Evolutionary conservation across 2,888 invertebrate species (phyloP).

Genomic region (Rhodophaea formosa): DNA sequence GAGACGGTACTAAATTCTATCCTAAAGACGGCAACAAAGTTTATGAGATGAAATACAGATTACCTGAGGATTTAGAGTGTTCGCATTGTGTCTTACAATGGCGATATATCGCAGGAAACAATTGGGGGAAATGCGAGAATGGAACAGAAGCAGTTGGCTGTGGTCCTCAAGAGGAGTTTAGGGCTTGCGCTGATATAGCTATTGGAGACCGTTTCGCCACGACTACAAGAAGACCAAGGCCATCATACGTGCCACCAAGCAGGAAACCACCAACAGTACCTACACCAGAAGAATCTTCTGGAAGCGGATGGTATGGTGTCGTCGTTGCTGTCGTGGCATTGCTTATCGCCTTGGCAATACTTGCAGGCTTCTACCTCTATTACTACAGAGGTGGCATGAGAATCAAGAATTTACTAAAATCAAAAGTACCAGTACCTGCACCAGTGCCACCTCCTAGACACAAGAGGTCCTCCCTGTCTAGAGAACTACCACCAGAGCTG

Average conservation of each 20-base stretch:
- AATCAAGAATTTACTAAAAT: conserved; percentile 83
- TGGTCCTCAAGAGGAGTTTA: conserved; percentile 93
- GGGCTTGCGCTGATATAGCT: conserved; percentile 91
- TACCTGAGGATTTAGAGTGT: conserved; percentile 85
- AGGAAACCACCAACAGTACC: conserved; percentile 67
- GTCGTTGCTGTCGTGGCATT: conserved; percentile 84
- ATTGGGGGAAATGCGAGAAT: conserved; percentile 89
- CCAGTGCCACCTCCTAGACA: conserved; percentile 73
- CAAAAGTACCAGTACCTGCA: conserved; percentile 57
- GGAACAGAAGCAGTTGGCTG: conserved; percentile 91
- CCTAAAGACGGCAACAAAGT: conserved; percentile 89
- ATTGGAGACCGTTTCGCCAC: conserved; percentile 81
- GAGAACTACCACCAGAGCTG: conserved; percentile 63
- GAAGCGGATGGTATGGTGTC: conserved; percentile 78
- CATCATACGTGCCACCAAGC: conserved; percentile 66
- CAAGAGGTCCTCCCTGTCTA: conserved; percentile 62
- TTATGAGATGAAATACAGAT: conserved; percentile 87
- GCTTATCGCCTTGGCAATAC: conserved; percentile 83
- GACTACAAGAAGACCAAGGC: conserved; percentile 68
- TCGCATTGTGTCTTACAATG: conserved; percentile 93
- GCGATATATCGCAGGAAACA: conserved; percentile 93
- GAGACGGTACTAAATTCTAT: conserved; percentile 83
- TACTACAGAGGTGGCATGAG: conserved; percentile 87
- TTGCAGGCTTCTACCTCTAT: conserved; percentile 87
- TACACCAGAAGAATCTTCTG: conserved; percentile 66